Conservation (phyloP, 2,797 vertebrate species). For the Galago senegalensis region DNA sequence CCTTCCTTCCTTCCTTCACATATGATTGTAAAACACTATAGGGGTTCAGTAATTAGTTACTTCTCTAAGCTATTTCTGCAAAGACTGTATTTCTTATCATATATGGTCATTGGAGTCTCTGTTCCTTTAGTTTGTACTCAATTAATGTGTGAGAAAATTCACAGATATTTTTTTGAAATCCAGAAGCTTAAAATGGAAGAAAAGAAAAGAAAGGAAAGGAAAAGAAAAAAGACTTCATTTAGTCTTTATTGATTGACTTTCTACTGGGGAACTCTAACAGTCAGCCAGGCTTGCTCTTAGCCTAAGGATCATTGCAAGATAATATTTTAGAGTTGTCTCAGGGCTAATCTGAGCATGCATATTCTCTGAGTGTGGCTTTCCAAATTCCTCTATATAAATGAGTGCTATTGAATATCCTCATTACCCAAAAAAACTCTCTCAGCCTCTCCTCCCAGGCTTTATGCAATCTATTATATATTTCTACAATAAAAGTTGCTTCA, state of each 20-base stretch:
- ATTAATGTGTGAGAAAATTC: neutral
- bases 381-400: neutral
- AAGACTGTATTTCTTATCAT: neutral
- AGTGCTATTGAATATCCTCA: neutral
- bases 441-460: neutral
- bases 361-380: neutral
- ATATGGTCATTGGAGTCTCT: neutral
- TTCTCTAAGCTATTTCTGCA: neutral
- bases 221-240: neutral
- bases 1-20: neutral
- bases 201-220: neutral
- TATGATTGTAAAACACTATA: neutral
- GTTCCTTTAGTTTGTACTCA: neutral
- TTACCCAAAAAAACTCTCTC: neutral
- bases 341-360: neutral
- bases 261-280: neutral
- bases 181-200: neutral
- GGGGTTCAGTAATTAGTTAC: neutral
- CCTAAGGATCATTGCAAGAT: neutral
- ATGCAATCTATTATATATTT: neutral
- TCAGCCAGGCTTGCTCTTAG: neutral
- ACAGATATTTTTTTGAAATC: neutral
- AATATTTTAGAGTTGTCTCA: neutral
- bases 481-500: neutral
- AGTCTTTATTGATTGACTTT: neutral